Conservation (phyloP, 2,797 vertebrate species). For the Platalea minor region DNA sequence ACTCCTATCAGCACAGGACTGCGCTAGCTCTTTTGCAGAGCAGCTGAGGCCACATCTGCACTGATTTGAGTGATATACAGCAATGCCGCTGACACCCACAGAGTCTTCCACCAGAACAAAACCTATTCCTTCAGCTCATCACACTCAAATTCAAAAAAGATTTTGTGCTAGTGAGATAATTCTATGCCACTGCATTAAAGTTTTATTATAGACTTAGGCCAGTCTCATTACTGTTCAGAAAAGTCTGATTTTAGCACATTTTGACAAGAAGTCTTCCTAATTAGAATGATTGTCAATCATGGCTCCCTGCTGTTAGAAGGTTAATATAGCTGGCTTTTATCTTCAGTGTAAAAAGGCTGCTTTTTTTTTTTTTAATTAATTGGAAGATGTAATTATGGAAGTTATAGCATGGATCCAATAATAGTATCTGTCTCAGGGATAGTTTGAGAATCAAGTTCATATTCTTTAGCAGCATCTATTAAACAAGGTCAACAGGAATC, state of each 20-base stretch:
- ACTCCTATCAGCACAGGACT: background rate
- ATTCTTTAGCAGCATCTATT: constrained; percentile 11
- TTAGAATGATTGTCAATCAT: constrained; percentile 67
- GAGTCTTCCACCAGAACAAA: background rate
- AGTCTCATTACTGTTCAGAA: constrained; percentile 52
- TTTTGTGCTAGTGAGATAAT: background rate
- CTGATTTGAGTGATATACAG: background rate
- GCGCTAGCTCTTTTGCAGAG: background rate
- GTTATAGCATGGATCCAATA: constrained; percentile 61
- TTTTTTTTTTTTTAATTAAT: constrained; percentile 55
- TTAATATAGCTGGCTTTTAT: constrained; percentile 72
- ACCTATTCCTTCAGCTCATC: background rate
- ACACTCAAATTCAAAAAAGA: background rate
- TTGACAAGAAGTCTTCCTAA: constrained; percentile 69
- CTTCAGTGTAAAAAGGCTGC: constrained; percentile 49
- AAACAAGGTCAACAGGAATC: constrained; percentile 39
- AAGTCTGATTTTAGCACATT: constrained; percentile 59
- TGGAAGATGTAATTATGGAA: constrained; percentile 69
- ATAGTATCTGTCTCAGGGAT: constrained; percentile 40
- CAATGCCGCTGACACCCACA: background rate
- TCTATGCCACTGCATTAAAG: background rate
- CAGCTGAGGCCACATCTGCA: background rate
- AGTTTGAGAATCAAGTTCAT: constrained; percentile 21
- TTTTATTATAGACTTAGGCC: constrained; percentile 16
- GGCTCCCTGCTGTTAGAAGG: constrained; percentile 54